These are phyloP conservation scores for Lasioglossum pauxillum DNA, from an alignment of 2,888 invertebrate genomes.

Conservation along the genomic window DNA sequence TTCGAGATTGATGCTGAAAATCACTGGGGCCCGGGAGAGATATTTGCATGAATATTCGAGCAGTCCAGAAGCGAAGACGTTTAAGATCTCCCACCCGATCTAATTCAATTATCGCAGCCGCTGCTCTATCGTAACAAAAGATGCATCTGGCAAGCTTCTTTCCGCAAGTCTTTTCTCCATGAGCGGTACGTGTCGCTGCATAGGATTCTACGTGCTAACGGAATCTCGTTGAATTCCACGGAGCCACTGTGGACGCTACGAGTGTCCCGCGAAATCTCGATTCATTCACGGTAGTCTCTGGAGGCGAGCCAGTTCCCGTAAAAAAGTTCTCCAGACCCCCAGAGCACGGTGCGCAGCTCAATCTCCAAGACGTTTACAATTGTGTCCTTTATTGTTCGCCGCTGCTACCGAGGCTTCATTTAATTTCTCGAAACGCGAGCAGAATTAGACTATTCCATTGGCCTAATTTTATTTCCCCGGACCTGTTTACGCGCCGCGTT, in stretches of 20 bases:
- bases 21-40: background rate
- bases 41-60: background rate
- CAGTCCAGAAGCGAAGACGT: background rate
- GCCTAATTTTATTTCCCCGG: background rate
- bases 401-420: background rate
- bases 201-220: slow-evolving; percentile 11
- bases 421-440: background rate
- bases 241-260: slow-evolving; percentile 17
- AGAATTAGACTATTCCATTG: background rate
- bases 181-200: slow-evolving; percentile 15
- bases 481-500: background rate
- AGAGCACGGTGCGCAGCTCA: background rate
- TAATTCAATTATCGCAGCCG: background rate
- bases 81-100: background rate
- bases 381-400: background rate
- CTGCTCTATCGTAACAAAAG: background rate
- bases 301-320: background rate
- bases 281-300: background rate
- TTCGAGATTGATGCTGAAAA: background rate
- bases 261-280: slow-evolving; percentile 16
- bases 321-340: background rate
- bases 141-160: background rate
- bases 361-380: background rate
- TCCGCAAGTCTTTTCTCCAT: background rate
- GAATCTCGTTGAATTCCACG: slow-evolving; percentile 33